phyloP scores from a whole-genome alignment of 2,888 invertebrate species.

The Ophioninae sp. region DNA sequence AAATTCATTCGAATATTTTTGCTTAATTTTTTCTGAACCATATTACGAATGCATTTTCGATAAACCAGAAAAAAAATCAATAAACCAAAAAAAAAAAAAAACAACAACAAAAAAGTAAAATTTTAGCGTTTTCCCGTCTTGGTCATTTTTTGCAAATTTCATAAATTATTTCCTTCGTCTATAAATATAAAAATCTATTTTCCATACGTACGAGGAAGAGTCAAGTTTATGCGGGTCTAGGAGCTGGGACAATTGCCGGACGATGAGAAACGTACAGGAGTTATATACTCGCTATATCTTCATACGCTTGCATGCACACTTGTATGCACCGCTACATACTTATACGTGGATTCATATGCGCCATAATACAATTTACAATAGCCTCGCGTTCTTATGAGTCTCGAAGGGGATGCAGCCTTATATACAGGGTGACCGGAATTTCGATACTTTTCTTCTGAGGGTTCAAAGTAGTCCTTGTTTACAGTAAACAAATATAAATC shows the following conservation, averaged over 20 bases:
- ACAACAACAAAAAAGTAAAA: no score
- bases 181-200: background rate
- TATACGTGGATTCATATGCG: constrained; percentile 36
- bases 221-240: constrained; percentile 62
- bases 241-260: constrained; percentile 75
- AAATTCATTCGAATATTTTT: no score
- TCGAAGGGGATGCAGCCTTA: background rate
- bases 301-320: constrained; percentile 58
- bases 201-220: constrained; percentile 28
- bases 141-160: background rate
- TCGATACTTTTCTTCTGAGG: no score
- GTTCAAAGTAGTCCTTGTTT: no score
- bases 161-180: constrained; percentile 14
- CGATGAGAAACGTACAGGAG: constrained; percentile 50
- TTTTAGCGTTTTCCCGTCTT: background rate
- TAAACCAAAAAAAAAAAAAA: no score
- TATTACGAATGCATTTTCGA: no score
- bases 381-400: constrained; percentile 48
- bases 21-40: no score
- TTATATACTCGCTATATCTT: constrained; percentile 58
- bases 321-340: background rate
- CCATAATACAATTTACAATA: constrained; percentile 74
- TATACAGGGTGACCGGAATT: background rate
- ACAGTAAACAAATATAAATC: no score
- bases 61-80: no score